Conservation (phyloP, 2,797 vertebrate genomes). For the Cuculus canorus region DNA sequence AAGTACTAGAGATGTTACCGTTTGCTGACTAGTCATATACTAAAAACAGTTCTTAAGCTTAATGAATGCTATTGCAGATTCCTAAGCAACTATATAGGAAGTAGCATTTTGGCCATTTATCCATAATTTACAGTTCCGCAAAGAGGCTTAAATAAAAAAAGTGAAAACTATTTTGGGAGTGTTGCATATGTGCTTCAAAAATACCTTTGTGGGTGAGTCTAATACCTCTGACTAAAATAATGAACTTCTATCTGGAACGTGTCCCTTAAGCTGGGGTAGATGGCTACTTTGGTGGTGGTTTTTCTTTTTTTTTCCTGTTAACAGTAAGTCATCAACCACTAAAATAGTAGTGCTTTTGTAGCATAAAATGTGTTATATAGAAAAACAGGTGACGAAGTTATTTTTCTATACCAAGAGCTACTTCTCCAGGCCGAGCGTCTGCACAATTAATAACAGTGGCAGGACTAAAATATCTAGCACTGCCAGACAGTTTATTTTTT, state of each 20-base stretch:
- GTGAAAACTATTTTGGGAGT: background rate
- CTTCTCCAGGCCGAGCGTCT: background rate
- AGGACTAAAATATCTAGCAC: background rate
- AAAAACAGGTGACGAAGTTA: background rate
- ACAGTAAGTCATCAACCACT: background rate
- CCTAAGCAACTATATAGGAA: background rate
- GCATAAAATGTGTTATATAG: background rate
- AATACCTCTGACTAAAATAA: background rate
- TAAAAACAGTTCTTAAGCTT: background rate
- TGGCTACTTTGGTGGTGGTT: background rate
- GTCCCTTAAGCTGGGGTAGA: background rate
- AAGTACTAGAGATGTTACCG: background rate
- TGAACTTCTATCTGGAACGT: background rate
- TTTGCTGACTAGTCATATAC: background rate
- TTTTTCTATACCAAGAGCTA: background rate
- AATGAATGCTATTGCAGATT: background rate
- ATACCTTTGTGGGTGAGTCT: background rate
- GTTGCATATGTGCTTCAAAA: background rate
- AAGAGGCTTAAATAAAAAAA: background rate
- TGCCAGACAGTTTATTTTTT: background rate
- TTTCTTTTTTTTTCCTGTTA: background rate
- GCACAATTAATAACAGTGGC: background rate
- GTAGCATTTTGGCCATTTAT: background rate
- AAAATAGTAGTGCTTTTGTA: background rate
- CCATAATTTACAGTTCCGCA: background rate